Percentiles rank a stretch among this genome's conserved stretches.
These are phyloP conservation scores for Dunckerocampus dactyliophorus DNA, from an alignment of 2,113 vertebrate species.

Conservation along the genomic window DNA sequence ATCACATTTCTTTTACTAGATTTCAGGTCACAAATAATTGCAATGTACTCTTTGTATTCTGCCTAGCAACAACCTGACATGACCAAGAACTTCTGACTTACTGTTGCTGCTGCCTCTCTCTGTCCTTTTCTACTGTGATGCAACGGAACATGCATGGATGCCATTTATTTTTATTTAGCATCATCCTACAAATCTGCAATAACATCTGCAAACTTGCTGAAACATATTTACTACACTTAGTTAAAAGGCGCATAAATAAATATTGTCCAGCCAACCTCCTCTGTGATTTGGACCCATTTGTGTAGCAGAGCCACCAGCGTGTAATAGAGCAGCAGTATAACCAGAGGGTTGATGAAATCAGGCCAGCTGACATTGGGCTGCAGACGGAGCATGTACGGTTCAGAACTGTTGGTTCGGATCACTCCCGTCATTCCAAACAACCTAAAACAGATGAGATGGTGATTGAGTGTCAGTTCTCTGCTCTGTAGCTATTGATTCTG, in stretches of 20 bases:
- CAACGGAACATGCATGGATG: background rate
- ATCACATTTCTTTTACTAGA: too few relatives aligned
- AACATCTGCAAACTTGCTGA: background rate
- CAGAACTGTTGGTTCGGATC: slow-evolving; percentile 68
- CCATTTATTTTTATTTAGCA: background rate
- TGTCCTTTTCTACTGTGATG: background rate
- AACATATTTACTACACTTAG: background rate
- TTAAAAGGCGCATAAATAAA: background rate
- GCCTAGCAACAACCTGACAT: too few relatives aligned
- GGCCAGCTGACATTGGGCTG: slow-evolving; percentile 73
- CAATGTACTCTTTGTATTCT: too few relatives aligned
- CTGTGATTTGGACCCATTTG: slow-evolving; percentile 56
- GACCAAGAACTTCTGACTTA: background rate
- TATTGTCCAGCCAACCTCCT: slow-evolving; percentile 43
- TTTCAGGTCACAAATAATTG: too few relatives aligned
- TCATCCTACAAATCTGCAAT: background rate
- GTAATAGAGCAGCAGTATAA: slow-evolving; percentile 77
- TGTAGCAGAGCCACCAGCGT: slow-evolving; percentile 72
- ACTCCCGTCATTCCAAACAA: slow-evolving; percentile 78
- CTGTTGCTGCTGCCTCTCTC: background rate
- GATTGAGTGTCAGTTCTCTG: background rate
- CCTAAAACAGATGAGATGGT: slow-evolving; percentile 44
- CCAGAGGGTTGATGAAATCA: slow-evolving; percentile 71
- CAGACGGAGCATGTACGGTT: slow-evolving; percentile 66
- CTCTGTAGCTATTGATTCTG: background rate